Evolutionary conservation across 2,113 vertebrate genomes (phyloP), one percentile per base, ranked within the genome.

Genomic region (Telmatochromis brichardi): DNA sequence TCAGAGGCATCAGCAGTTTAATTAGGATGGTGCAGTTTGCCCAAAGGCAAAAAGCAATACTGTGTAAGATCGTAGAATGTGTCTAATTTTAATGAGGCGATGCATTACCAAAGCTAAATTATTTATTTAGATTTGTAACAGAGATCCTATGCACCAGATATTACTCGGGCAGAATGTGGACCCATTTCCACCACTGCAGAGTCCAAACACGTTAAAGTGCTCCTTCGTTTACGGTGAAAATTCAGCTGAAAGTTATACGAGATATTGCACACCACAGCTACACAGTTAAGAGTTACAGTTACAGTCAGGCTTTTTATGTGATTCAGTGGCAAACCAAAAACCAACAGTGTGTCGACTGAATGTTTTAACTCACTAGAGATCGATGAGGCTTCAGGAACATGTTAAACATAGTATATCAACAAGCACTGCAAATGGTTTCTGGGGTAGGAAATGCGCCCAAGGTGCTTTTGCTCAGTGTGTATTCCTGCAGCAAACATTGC

Each of bases 401-500:
- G n/a, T 58, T 19, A 47, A 5, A 13, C 13, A 1, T 6, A 26
- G 12, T 37, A 4, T 2, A 4, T 54, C n/a, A 63, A 42, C 7
- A 54, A 12, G 12, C 13, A 31, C 35, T 90, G 28, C 12, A 60
- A 83, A 53, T n/a, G 23, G 33, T 68, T 54, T 57, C 5, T 26
- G 73, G 83, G 6, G 82, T 28, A 80, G 91, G 90, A 93, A 92
- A 84, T 50, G 33, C 9, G 12, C 71, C 40, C 54, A 88, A n/a
- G 58, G 37, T 81, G 21, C 33, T 89, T 68, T 85, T 88, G 81
- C 86, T 86, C 33, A 60, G 12, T 54, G 37, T 57, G 63, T 28
- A 33, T 83, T 86, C 31, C 82, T 88, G 89, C 82, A 90, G 14
- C 26, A 55, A 47, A 47, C 50, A 58, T 14, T 4, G 15, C 7